A percentile compares a stretch with the other conserved stretches of the same genome.
These are phyloP conservation scores for Oryzias celebensis DNA, from an alignment of 2,113 vertebrate genomes.

Conservation along the genomic window DNA sequence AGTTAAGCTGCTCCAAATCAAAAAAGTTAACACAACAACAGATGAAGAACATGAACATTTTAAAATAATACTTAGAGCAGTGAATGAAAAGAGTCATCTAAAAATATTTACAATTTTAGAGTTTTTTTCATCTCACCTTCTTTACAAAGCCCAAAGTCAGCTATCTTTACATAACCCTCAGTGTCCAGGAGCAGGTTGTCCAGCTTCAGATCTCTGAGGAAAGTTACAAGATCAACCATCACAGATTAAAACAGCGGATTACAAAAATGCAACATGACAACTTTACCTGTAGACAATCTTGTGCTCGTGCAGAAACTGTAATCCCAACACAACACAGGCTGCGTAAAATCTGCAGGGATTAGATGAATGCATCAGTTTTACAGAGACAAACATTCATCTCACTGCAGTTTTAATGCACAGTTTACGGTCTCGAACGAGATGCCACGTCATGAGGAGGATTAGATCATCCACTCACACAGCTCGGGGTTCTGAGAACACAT, in stretches of 20 bases:
- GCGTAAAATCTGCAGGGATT: conserved; percentile 89
- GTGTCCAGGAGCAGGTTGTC: conserved; percentile 97
- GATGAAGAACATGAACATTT: background rate
- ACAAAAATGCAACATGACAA: too few relatives aligned
- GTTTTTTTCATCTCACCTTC: conserved; percentile 81
- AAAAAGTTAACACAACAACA: background rate
- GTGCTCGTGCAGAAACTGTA: conserved; percentile 97
- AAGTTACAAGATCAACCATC: background rate
- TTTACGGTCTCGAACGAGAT: background rate
- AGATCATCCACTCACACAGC: conserved; percentile 85
- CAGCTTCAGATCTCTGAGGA: conserved; percentile 92
- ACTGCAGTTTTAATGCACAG: too few relatives aligned
- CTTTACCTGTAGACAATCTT: conserved; percentile 98
- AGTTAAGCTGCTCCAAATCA: too few relatives aligned
- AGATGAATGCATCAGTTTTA: background rate
- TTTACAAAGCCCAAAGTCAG: conserved; percentile 99
- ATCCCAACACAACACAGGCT: conserved; percentile 94
- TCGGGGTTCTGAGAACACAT: conserved; percentile 96
- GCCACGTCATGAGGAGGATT: background rate
- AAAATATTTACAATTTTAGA: background rate
- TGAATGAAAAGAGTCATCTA: too few relatives aligned
- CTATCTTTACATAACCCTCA: conserved; percentile 98
- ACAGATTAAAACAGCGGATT: too few relatives aligned
- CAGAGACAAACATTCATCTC: too few relatives aligned
- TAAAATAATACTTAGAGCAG: too few relatives aligned